Base-by-base conservation (phyloP, 53 echinoderm and acorn worm genomes). In the Holothuria scabra region DNA sequence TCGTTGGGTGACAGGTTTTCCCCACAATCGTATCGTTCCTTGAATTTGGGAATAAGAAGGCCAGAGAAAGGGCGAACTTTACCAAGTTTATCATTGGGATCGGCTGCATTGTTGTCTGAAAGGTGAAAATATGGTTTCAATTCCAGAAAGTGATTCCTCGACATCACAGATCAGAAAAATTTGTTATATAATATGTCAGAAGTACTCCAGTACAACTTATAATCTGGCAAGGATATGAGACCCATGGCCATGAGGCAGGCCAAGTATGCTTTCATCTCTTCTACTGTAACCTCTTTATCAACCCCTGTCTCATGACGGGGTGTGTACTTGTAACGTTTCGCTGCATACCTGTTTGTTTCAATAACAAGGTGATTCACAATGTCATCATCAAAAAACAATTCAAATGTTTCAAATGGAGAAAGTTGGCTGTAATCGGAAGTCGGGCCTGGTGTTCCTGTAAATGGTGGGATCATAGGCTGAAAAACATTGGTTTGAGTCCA, bases 181-280 rank as follows among this genome's bases (percentile, higher is more conserved):
- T 31, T 28, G 20, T 34, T 63, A 1, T 21, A 21, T 25, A 82
- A 63, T 28, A 34, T 60, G 61, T 60, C 64, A 2, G 35, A 60
- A 19, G 34, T 63, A 41, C 61, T 60, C 79, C 82, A 82, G 59
- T 82, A 82, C 65, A 82, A 63, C 41, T 65, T 82, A 41, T 82
- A 82, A 0, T 63, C 22, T 37, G 82, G 82, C 21, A 63, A 2
- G 82, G 38, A 44, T 5, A 82, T 34, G 16, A 82, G 41, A 22
- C 64, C 82, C 62, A 82, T 82, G 22, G 82, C 65, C 59, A 59
- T 59, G 35, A 61, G 35, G 35, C 35, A 35, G 35, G 35, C 35
- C 3, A 35, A 35, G 35, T 35, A 35, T 35, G 35, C 35, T 62
- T 65, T 65, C 25, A 65, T 65, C 22, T 65, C 65, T 7, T 65